Percentiles rank a stretch among this genome's conserved stretches.
Conservation (phyloP, 2,888 invertebrate species). For the Leistus spinibarbis region DNA sequence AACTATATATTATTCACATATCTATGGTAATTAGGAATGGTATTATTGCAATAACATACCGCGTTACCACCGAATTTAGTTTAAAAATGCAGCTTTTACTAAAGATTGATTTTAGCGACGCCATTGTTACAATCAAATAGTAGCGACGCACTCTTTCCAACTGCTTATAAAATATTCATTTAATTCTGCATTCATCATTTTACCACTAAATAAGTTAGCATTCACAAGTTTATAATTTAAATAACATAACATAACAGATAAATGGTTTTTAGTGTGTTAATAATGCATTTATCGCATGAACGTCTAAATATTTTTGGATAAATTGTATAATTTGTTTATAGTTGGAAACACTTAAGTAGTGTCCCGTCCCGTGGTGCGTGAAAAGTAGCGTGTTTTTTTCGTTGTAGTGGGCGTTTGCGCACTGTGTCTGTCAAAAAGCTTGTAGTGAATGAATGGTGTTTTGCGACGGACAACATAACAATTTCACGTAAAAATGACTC, state of each 20-base stretch:
- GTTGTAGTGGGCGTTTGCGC: constrained; percentile 37
- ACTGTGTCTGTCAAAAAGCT: constrained; percentile 23
- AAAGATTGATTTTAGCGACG: constrained; percentile 43
- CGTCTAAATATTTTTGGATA: neutral
- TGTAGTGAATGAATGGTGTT: constrained; percentile 32
- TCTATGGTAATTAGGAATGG: constrained; percentile 2
- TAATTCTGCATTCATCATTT: too few species aligned
- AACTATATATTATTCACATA: neutral
- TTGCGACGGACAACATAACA: constrained; percentile 24
- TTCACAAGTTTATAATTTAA: too few species aligned
- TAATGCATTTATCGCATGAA: neutral
- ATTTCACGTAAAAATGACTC: constrained; percentile 33
- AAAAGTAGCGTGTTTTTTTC: constrained; percentile 24
- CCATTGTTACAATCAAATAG: constrained; percentile 38
- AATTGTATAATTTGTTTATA: neutral
- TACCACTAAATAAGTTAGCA: too few species aligned
- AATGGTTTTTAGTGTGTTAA: too few species aligned
- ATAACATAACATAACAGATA: too few species aligned
- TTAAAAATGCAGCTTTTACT: constrained; percentile 42
- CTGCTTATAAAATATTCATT: too few species aligned
- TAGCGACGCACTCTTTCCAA: too few species aligned
- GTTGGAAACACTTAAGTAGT: neutral
- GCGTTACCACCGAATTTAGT: constrained; percentile 38
- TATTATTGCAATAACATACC: constrained; percentile 39
- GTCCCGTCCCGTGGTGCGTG: neutral